Base-by-base conservation (phyloP, 2,113 vertebrate species). In the Nothobranchius kuhntae region DNA sequence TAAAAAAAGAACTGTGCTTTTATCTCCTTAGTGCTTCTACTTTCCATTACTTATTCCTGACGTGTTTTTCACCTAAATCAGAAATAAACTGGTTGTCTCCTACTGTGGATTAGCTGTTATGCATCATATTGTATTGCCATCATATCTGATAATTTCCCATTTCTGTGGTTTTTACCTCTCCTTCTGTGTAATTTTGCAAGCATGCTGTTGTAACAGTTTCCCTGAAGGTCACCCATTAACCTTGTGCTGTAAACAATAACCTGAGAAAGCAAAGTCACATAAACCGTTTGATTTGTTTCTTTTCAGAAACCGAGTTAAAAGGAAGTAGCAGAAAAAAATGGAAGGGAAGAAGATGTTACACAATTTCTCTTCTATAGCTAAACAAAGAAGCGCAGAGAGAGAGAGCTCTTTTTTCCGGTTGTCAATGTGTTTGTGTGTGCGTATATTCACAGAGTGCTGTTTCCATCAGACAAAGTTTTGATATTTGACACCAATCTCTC, bases 401-500 rank as follows among this genome's bases (percentile, higher is more conserved):
- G 68, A 60, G 8, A 64, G 57, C 56, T 51, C 61, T 61, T 14
- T 77, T 51, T 82, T 77, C 40, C n/a, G n/a, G n/a, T n/a, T 68
- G 61, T 58, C 57, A 68, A 30, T 67, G 47, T 42, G 42, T 24
- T 2, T 30, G 24, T 44, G 53, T 51, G 52, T 51, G 60, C 13
- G n/a, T 53, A 36, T 15, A 13, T 68, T 7, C 15, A 11, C 35
- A 48, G 17, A 14, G 42, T 59, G 62, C 59, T 66, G 14, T 54
- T 53, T 73, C 50, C 71, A 63, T 75, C 71, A 82, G 45, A 64
- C 26, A 11, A 82, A 79, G 65, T 73, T 51, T 81, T 84, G 70
- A 21, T 81, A 53, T 87, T 66, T 88, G 86, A 87, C 85, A 87
- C 81, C 77, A 88, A 83, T 87, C 78, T 89, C 73, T 89, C 86